Conservation (phyloP, 2,113 vertebrate species). For the Gymnocephalus cernua region DNA sequence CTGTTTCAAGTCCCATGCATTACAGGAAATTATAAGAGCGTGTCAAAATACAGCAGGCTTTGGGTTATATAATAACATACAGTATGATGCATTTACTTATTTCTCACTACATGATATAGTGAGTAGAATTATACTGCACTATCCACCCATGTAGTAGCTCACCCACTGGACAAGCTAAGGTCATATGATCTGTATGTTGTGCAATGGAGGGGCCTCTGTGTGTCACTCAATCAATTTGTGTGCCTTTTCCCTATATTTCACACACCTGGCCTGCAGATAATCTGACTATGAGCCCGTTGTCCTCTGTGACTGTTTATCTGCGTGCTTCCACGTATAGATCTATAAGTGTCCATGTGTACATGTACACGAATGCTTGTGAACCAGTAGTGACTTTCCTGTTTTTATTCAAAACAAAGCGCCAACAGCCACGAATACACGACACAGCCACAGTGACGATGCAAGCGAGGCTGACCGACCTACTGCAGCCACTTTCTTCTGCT, state of each 20-base stretch:
- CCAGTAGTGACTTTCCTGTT: background rate
- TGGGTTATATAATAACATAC: background rate
- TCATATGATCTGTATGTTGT: conserved; percentile 23
- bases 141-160: background rate
- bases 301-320: conserved; percentile 26
- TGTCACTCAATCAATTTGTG: conserved; percentile 13
- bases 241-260: conserved; percentile 15
- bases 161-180: conserved; percentile 1
- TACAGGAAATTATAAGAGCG: background rate
- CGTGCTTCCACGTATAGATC: background rate
- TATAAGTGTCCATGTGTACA: background rate
- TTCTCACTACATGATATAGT: background rate
- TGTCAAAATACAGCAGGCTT: background rate
- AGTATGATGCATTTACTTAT: background rate
- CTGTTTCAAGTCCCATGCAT: background rate
- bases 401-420: background rate
- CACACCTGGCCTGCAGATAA: conserved; percentile 25
- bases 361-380: background rate
- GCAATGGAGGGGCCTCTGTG: background rate
- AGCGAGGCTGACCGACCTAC: background rate
- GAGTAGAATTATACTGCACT: background rate
- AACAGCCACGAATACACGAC: background rate
- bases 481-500: conserved; percentile 6
- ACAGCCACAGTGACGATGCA: background rate
- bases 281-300: background rate